Evolutionary conservation across 2,888 invertebrate genomes (phyloP).

Genomic region (Dascillus cervinus): DNA sequence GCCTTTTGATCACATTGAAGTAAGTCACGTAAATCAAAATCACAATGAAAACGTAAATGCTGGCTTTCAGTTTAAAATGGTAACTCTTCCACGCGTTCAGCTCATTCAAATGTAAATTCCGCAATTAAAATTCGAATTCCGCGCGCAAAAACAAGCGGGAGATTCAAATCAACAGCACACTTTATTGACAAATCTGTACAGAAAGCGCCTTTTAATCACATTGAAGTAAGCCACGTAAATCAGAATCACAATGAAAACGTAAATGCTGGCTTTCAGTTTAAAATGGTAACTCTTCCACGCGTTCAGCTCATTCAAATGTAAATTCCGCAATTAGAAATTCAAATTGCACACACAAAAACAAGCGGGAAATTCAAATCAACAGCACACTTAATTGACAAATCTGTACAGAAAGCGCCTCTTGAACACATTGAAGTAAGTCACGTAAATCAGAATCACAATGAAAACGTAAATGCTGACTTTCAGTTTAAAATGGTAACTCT

Average conservation of each 20-base stretch:
- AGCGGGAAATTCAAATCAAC: no score
- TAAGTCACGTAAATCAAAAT: conserved; percentile 22
- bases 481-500: conserved; percentile 37
- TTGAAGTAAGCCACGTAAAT: conserved; percentile 25
- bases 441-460: conserved; percentile 20
- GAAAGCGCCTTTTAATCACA: conserved; percentile 25
- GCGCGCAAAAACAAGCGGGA: no score
- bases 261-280: conserved; percentile 30
- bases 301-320: conserved; percentile 48
- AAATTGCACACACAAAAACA: no score
- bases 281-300: conserved; percentile 47
- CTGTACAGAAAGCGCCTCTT: neutral
- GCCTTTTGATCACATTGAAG: conserved; percentile 27
- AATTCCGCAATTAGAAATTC: no score
- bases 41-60: conserved; percentile 23
- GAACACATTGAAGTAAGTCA: conserved; percentile 14
- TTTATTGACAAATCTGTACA: conserved; percentile 27
- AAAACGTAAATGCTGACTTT: conserved; percentile 26
- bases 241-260: conserved; percentile 20
- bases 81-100: conserved; percentile 48
- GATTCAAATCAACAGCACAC: conserved; percentile 16
- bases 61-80: conserved; percentile 34
- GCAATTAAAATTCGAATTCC: no score
- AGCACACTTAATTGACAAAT: conserved; percentile 23
- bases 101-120: conserved; percentile 48